Evolutionary conservation across 2,888 invertebrate genomes (phyloP).

Genomic region (Tridacna crocea): DNA sequence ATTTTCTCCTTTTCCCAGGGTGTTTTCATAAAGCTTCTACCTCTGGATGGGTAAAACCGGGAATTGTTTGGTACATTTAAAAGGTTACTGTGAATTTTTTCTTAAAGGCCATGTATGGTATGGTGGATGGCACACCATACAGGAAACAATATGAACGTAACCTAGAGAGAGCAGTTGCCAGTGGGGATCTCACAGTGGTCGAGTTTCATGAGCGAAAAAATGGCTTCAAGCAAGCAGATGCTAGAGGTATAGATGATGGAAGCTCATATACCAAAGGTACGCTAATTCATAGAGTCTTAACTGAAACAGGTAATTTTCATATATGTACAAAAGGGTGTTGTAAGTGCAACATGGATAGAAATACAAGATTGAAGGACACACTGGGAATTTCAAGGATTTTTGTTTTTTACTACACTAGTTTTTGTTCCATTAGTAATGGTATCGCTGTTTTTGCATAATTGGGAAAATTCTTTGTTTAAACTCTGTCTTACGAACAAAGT

Average conservation of each 20-base stretch:
- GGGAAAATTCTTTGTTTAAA: too few relatives aligned
- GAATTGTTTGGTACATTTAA: too few relatives aligned
- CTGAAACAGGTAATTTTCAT: too few relatives aligned
- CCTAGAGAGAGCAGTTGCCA: constrained; percentile 92
- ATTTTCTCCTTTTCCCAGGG: neutral
- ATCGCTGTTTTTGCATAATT: too few relatives aligned
- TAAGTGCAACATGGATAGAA: too few relatives aligned
- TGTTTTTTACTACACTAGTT: too few relatives aligned
- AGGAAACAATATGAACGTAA: constrained; percentile 91
- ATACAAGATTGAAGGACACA: too few relatives aligned
- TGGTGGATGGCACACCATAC: constrained; percentile 94
- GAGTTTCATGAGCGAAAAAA: constrained; percentile 93
- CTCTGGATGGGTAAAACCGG: too few relatives aligned
- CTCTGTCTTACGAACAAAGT: too few relatives aligned
- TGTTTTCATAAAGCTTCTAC: neutral
- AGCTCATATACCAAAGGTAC: constrained; percentile 91
- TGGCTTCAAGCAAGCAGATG: constrained; percentile 90
- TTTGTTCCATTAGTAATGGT: too few relatives aligned
- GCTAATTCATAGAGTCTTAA: neutral
- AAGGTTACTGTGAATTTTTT: neutral
- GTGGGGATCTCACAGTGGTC: constrained; percentile 93
- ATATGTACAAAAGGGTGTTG: too few relatives aligned
- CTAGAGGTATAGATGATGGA: constrained; percentile 92
- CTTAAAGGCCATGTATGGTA: constrained; percentile 92
- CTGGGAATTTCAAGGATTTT: too few relatives aligned